Evolutionary conservation across 2,888 invertebrate species (phyloP).

Genomic region (Ectemnius cavifrons): DNA sequence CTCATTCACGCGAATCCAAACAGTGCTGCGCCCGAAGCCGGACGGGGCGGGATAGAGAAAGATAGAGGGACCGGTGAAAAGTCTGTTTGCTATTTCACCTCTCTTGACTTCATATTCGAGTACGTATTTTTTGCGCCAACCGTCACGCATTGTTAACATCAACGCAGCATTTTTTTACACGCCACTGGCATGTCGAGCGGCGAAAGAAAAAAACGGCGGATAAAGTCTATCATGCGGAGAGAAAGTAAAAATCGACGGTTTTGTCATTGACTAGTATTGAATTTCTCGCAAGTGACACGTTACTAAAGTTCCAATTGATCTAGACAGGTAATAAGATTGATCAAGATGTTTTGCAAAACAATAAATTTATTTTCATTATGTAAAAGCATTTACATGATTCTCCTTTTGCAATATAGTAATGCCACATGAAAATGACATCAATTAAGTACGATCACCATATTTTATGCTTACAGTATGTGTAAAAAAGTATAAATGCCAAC

Average conservation of each 20-base stretch:
- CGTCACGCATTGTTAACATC: slow-evolving; percentile 71
- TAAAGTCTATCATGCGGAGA: slow-evolving; percentile 24
- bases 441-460: slow-evolving; percentile 20
- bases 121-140: slow-evolving; percentile 66
- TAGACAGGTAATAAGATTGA: no score
- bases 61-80: slow-evolving; percentile 40
- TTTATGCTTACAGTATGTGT: no score
- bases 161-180: slow-evolving; percentile 44
- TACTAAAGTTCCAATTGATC: no score
- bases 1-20: slow-evolving; percentile 52
- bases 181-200: slow-evolving; percentile 32
- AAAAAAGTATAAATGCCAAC: slow-evolving; percentile 2
- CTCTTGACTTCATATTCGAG: slow-evolving; percentile 68
- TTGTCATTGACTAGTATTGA: not conserved
- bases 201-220: slow-evolving; percentile 35
- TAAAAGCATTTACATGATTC: not conserved
- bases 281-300: not conserved
- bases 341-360: slow-evolving; percentile 1
- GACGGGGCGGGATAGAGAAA: slow-evolving; percentile 20
- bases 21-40: slow-evolving; percentile 36
- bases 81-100: slow-evolving; percentile 69
- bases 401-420: no score
- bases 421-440: not conserved
- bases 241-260: slow-evolving; percentile 19
- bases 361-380: not conserved